A percentile compares a stretch with the other conserved stretches of the same genome.
Evolutionary conservation across 1,140 invertebrate genomes (phyloP).

Genomic region (Himalopsyche phryganea): DNA sequence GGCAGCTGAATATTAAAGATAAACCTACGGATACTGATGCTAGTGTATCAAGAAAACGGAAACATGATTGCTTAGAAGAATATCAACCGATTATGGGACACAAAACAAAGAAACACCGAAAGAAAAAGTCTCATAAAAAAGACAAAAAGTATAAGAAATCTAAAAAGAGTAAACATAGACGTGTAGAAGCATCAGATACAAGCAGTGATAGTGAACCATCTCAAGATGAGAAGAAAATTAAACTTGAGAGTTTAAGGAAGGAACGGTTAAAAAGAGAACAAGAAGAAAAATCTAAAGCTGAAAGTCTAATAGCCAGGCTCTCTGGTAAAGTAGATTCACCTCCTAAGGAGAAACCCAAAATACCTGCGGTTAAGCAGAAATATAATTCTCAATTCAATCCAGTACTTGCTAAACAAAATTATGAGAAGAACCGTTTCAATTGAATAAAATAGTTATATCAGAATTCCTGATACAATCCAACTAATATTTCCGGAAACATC

Average conservation of each 20-base stretch:
- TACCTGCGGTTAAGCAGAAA: conserved; percentile 59
- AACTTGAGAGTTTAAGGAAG: conserved; percentile 72
- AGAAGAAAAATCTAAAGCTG: conserved; percentile 67
- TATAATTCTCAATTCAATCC: conserved; percentile 95
- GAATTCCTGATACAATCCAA: no score
- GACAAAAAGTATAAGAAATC: conserved; percentile 47
- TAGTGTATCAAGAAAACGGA: conserved; percentile 9
- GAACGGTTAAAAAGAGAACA: conserved; percentile 77
- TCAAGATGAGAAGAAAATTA: conserved; percentile 44
- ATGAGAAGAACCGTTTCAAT: conserved; percentile 40
- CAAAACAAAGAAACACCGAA: neutral
- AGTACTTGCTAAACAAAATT: conserved; percentile 78
- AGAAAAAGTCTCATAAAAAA: conserved; percentile 32
- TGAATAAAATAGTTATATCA: neutral
- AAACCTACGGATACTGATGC: conserved; percentile 27
- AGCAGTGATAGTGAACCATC: conserved; percentile 34
- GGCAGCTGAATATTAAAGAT: conserved; percentile 48
- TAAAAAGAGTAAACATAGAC: conserved; percentile 44
- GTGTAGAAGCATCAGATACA: conserved; percentile 34
- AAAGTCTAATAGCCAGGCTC: conserved; percentile 65
- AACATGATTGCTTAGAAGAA: neutral
- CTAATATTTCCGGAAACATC: no score
- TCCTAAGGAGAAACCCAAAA: conserved; percentile 32
- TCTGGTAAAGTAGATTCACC: conserved; percentile 47
- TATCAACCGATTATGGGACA: conserved; percentile 23